Conservation (phyloP, 2,113 vertebrate species). For the Oncorhynchus gorbuscha region DNA sequence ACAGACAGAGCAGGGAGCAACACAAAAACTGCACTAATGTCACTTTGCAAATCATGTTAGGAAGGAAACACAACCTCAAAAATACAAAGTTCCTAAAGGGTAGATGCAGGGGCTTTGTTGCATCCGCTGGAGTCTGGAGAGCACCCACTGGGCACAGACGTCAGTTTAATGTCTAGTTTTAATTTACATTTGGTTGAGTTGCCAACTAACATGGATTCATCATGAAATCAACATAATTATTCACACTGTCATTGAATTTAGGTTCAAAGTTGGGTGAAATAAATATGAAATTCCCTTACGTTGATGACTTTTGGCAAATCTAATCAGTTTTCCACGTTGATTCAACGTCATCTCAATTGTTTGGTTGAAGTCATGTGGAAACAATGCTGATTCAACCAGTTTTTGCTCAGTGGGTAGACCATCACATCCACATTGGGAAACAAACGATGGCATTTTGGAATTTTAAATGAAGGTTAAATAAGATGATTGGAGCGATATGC, state of each 20-base stretch:
- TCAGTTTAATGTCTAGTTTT: too few relatives aligned
- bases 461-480: slow-evolving; percentile 57
- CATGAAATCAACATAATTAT: too few relatives aligned
- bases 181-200: too few relatives aligned
- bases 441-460: slow-evolving; percentile 33
- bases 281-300: too few relatives aligned
- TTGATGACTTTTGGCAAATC: too few relatives aligned
- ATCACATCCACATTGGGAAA: slow-evolving; percentile 28
- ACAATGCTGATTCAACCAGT: too few relatives aligned
- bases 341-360: too few relatives aligned
- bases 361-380: too few relatives aligned
- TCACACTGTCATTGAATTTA: too few relatives aligned
- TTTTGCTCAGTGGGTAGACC: neutral
- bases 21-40: neutral
- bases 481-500: slow-evolving; percentile 38
- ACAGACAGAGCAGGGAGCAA: neutral
- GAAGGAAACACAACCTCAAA: neutral
- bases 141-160: neutral
- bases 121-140: slow-evolving; percentile 4
- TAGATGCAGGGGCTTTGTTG: neutral
- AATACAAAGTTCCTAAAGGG: slow-evolving; percentile 11
- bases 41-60: slow-evolving; percentile 12
- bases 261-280: too few relatives aligned
- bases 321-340: too few relatives aligned
- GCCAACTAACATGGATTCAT: too few relatives aligned